Evolutionary conservation across 1,140 invertebrate genomes (phyloP).

Genomic region (Heterodera carotae): DNA sequence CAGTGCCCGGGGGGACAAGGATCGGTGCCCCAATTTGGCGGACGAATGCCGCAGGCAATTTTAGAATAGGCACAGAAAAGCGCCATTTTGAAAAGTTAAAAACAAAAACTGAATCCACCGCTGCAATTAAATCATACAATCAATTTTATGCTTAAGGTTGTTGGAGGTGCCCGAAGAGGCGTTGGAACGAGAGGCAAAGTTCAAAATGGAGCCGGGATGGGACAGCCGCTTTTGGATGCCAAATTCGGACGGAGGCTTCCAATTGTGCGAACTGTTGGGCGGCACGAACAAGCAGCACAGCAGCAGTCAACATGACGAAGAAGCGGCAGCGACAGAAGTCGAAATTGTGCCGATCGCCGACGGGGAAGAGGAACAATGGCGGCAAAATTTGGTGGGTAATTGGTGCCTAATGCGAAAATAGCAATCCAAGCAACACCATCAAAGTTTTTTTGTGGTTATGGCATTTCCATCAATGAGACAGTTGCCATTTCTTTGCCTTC

Average conservation of each 20-base stretch:
- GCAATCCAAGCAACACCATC: too few species aligned
- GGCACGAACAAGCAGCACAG: neutral
- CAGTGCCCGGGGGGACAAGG: neutral
- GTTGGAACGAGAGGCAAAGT: slow-evolving; percentile 23
- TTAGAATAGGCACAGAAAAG: neutral
- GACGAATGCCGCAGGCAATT: neutral
- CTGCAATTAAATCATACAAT: too few species aligned
- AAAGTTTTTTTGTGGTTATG: too few species aligned
- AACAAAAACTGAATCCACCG: too few species aligned
- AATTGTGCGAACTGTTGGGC: slow-evolving; percentile 1
- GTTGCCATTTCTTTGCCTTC: neutral
- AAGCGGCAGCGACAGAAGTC: neutral
- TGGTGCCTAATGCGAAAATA: neutral
- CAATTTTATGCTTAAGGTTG: neutral
- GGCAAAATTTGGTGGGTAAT: neutral
- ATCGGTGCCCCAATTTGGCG: neutral
- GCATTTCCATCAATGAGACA: too few species aligned
- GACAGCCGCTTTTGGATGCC: slow-evolving; percentile 20
- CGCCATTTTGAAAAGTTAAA: neutral
- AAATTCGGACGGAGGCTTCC: neutral
- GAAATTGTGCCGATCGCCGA: neutral
- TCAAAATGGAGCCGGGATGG: slow-evolving; percentile 14
- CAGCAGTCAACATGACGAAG: neutral
- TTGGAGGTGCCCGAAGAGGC: slow-evolving; percentile 11
- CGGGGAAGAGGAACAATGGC: neutral